Evolutionary conservation across 2,888 invertebrate genomes (phyloP).

Genomic region (Leucoma salicis): DNA sequence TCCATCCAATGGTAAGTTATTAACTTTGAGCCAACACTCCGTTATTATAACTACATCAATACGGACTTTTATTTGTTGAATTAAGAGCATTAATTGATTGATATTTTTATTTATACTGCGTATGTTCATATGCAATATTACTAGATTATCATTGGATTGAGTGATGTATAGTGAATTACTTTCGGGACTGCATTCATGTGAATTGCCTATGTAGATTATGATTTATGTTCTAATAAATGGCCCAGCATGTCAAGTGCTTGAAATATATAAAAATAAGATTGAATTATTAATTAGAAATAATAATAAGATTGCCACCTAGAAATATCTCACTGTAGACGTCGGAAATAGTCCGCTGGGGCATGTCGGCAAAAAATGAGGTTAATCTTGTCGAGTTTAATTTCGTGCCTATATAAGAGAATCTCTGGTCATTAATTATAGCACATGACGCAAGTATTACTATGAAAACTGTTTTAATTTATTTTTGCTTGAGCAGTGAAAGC

Average conservation of each 20-base stretch:
- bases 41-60: neutral
- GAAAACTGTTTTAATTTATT: constrained; percentile 5
- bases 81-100: neutral
- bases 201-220: no score
- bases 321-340: no score
- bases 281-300: no score
- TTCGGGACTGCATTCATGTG: no score
- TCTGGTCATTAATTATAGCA: constrained; percentile 14
- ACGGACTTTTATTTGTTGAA: neutral
- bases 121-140: neutral
- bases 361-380: constrained; percentile 7
- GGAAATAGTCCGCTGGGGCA: neutral
- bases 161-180: no score
- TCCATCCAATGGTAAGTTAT: neutral
- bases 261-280: no score
- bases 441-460: constrained; percentile 1
- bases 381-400: constrained; percentile 7
- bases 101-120: constrained; percentile 1
- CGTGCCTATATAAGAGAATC: constrained; percentile 4
- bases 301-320: no score
- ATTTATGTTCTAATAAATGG: no score
- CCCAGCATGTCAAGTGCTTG: no score
- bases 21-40: neutral
- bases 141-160: neutral
- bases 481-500: constrained; percentile 1